phyloP scores from a whole-genome alignment of 2,888 invertebrate species.

The Sycophila texana region DNA sequence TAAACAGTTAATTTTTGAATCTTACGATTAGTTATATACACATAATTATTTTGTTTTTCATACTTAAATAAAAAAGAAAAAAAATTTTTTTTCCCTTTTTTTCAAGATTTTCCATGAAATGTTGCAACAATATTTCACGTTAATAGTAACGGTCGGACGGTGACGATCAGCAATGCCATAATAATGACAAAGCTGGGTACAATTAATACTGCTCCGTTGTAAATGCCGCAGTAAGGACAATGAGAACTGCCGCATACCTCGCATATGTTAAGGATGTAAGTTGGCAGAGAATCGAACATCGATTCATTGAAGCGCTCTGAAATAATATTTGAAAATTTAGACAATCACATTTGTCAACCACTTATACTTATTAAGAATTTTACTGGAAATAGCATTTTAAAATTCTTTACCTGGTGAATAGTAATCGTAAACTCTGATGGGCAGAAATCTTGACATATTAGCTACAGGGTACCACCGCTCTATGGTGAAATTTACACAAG shows the following conservation, averaged over 20 bases:
- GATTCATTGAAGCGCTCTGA: slow-evolving; percentile 94
- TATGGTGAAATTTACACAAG: slow-evolving; percentile 94
- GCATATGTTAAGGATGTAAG: slow-evolving; percentile 92
- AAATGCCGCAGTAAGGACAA: slow-evolving; percentile 93
- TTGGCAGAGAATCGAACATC: slow-evolving; percentile 90
- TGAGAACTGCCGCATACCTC: slow-evolving; percentile 96
- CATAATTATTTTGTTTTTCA: neutral
- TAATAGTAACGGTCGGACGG: slow-evolving; percentile 9
- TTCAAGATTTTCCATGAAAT: neutral
- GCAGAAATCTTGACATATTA: slow-evolving; percentile 95
- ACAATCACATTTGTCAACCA: too few relatives aligned
- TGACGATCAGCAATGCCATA: slow-evolving; percentile 60
- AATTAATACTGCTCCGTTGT: slow-evolving; percentile 80
- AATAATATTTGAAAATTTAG: slow-evolving; percentile 63
- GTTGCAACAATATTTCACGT: neutral
- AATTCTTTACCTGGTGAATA: slow-evolving; percentile 91
- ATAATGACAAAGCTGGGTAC: slow-evolving; percentile 65
- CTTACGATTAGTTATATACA: slow-evolving; percentile 5
- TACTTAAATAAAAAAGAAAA: slow-evolving; percentile 13
- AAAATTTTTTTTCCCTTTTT: slow-evolving; percentile 12
- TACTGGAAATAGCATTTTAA: slow-evolving; percentile 23
- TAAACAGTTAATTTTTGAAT: neutral
- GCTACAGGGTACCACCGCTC: slow-evolving; percentile 98
- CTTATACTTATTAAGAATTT: too few relatives aligned
- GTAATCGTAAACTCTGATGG: slow-evolving; percentile 94